phyloP scores from a whole-genome alignment of 2,113 vertebrate genomes.

The Rousettus leschenaultii region DNA sequence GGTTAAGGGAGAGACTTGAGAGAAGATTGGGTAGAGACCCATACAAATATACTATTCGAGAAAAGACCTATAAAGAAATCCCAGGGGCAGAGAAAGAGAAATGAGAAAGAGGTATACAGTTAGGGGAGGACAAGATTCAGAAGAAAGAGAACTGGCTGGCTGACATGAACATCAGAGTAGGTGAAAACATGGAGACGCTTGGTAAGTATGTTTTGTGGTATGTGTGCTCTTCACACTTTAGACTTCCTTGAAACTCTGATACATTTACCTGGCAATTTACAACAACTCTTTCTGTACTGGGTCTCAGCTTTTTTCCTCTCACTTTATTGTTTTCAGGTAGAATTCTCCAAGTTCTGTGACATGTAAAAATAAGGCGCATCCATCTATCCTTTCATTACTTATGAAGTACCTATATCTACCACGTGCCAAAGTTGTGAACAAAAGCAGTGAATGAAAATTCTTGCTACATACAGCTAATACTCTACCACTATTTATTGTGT shows the following conservation, averaged over 20 bases:
- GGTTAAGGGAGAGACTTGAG: not conserved
- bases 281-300: not conserved
- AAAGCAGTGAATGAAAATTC: not conserved
- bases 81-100: not conserved
- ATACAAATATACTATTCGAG: not conserved
- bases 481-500: not conserved
- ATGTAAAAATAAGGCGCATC: not conserved
- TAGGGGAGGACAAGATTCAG: not conserved
- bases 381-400: not conserved
- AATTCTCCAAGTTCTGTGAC: not conserved
- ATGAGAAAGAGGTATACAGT: not conserved
- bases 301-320: not conserved
- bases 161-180: not conserved
- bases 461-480: not conserved
- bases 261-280: not conserved
- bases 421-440: not conserved
- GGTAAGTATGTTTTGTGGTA: not conserved
- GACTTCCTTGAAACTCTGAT: not conserved
- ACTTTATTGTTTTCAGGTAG: not conserved
- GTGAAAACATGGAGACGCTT: not conserved
- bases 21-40: not conserved
- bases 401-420: not conserved
- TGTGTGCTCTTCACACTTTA: not conserved
- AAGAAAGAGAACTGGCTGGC: not conserved
- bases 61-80: not conserved